Base-by-base conservation (phyloP, 1,140 invertebrate genomes). In the Choristoneura fumiferana region DNA sequence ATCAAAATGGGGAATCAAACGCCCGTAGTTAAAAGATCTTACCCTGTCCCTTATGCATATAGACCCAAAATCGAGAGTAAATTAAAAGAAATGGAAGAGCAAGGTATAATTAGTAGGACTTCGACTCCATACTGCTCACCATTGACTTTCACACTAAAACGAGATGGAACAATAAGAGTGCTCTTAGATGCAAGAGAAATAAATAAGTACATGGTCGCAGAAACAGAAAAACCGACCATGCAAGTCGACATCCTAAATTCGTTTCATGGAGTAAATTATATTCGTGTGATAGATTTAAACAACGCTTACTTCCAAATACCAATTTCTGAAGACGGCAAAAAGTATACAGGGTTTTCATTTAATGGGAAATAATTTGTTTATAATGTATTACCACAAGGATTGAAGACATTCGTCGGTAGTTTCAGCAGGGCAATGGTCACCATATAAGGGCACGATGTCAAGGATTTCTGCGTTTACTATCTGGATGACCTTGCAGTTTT, bases 231-330 rank as follows among this genome's bases (percentile, higher is more conserved):
- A 12, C 71, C 73, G 1, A 58, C 71, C 0, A 22, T 69, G n/a
- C 67, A 71, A 35, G 54, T 70, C 29, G 78, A 81, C 54, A 33
- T 85, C 4, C 45, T 82, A 29, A 70, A 72, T 53, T 55, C 60
- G 4, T 76, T 72, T 60, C 35, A 69, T 40, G 62, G 61, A 4
- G 55, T 38, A 6, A 67, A 70, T 22, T 76, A 54, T 58, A 68
- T 84, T 17, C 71, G 72, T 5, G 65, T 65, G 4, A 58, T 83
- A 1, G 81, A 84, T 59, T 58, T 84, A 38, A 70, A 65, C 8
- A 71, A 69, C 38, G 73, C 70, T 3, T 87, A 87, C 56, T 84
- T 81, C 63, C 81, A 84, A 58, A 71, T 84, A 12, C 65, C 71
- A 0, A 57, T 84, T 14, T 56, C 36, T 9, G 22, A 56, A 37